Base-by-base conservation (phyloP, 2,888 invertebrate genomes). In the Microplitis deprimator region DNA sequence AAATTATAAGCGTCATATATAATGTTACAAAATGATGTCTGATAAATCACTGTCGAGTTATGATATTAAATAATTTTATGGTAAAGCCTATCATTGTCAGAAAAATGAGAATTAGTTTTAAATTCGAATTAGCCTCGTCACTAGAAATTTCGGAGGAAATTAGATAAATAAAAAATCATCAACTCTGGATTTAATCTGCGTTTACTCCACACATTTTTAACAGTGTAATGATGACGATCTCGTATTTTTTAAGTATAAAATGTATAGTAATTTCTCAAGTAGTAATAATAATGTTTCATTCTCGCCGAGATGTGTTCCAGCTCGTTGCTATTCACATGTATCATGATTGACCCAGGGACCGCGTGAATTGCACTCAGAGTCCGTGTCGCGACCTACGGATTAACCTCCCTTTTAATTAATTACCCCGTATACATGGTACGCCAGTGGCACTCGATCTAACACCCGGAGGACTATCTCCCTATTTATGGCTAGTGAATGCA, bases 391-490 rank as follows among this genome's bases (percentile, higher is more conserved):
- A 86, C 84, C 86, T 84, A 82, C 83, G 83, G 84, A 87, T 87
- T 87, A 87, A 86, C 84, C 86, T 83, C 83, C 80, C 83, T 84
- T 87, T 86, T 86, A 87, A 88, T 88, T 88, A 86, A 87, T 87
- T 85, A 85, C 84, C 85, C 80, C 64, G 79, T 79, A 79, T 68
- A 79, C 76, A 75, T 75, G 65, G 67, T 69, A 67, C 79, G 77
- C 77, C 71, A 70, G 78, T 73, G 69, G 16, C 64, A 69, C 70
- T 50, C 74, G 64, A 73, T 73, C 29, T 50, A 39, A 61, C 29
- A 16, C 59, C 73, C 38, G 29, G n/a, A 10, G 17, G 20, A 65
- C 59, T 73, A 50, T 60, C 62, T 72, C 62, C 39, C 39, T 38
- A 62, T 62, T 39, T 72, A 61, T 61, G 39, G 39, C 16, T 41